Conservation (phyloP, 2,888 invertebrate species). For the Drosophila helvetica region DNA sequence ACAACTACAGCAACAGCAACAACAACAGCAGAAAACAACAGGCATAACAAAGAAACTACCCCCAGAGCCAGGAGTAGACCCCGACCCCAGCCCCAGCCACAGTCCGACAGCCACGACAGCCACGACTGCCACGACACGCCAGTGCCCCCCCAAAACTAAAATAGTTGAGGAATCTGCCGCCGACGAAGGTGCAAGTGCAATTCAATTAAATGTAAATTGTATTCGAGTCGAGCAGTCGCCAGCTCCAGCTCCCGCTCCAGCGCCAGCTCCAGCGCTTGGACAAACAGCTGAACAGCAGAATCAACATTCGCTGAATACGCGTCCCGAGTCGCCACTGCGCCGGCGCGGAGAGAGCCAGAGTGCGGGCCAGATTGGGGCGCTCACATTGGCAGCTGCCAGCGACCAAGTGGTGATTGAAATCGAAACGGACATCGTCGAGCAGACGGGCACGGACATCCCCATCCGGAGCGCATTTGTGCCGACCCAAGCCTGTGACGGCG, state of each 20-base stretch:
- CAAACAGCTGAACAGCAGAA: slow-evolving; percentile 50
- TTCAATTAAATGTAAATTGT: slow-evolving; percentile 66
- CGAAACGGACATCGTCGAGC: slow-evolving; percentile 46
- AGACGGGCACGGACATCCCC: slow-evolving; percentile 21
- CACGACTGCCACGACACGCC: neutral
- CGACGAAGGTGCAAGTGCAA: slow-evolving; percentile 59
- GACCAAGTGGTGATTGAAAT: slow-evolving; percentile 72
- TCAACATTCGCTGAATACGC: slow-evolving; percentile 62
- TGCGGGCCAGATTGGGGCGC: neutral
- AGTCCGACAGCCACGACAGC: neutral
- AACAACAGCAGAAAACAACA: slow-evolving; percentile 41
- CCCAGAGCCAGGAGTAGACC: slow-evolving; percentile 25
- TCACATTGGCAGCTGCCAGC: slow-evolving; percentile 34
- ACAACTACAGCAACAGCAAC: slow-evolving; percentile 39
- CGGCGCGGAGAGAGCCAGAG: slow-evolving; percentile 44
- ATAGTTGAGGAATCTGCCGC: slow-evolving; percentile 33
- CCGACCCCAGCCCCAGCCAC: slow-evolving; percentile 8
- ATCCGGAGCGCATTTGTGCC: slow-evolving; percentile 62
- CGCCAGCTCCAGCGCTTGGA: slow-evolving; percentile 8
- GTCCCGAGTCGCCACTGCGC: slow-evolving; percentile 54
- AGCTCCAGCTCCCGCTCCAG: no score
- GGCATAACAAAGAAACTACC: slow-evolving; percentile 68
- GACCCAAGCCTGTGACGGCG: slow-evolving; percentile 30
- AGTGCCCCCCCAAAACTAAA: slow-evolving; percentile 37
- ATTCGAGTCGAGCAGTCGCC: slow-evolving; percentile 48